phyloP scores from a whole-genome alignment of 2,888 invertebrate species.

The Diogma glabrata region DNA sequence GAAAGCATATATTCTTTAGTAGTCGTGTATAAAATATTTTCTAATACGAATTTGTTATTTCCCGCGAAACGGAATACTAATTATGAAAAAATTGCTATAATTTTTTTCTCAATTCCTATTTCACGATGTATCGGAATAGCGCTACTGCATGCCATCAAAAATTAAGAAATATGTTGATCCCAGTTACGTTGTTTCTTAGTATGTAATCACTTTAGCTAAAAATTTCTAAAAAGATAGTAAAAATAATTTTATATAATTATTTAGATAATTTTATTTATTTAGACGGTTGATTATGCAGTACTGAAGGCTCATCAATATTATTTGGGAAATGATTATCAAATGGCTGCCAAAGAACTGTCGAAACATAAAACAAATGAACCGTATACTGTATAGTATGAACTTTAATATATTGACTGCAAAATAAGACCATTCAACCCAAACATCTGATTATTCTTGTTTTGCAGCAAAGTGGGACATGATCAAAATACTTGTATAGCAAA shows the following conservation, averaged over 20 bases:
- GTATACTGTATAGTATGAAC: slow-evolving; percentile 24
- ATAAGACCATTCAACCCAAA: background rate
- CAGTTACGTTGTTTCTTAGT: too few relatives aligned
- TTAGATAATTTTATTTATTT: too few relatives aligned
- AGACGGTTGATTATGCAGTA: slow-evolving; percentile 29
- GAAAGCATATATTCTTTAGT: too few relatives aligned
- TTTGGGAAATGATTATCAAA: slow-evolving; percentile 37
- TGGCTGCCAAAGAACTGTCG: slow-evolving; percentile 35
- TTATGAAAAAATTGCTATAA: too few relatives aligned
- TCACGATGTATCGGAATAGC: too few relatives aligned
- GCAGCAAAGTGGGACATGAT: slow-evolving; percentile 27
- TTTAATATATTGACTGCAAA: background rate
- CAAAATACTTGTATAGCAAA: slow-evolving; percentile 34
- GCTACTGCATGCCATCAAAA: too few relatives aligned
- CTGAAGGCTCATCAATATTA: slow-evolving; percentile 36
- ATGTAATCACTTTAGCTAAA: background rate
- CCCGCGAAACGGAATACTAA: too few relatives aligned
- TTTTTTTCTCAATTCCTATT: too few relatives aligned
- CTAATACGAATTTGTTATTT: too few relatives aligned
- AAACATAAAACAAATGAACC: slow-evolving; percentile 22
- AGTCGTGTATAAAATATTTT: too few relatives aligned
- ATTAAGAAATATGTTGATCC: too few relatives aligned
- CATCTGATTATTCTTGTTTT: background rate
- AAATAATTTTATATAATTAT: too few relatives aligned
- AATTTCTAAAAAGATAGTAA: background rate